Conservation (phyloP, 2,113 vertebrate genomes). For the Mus pahari region DNA sequence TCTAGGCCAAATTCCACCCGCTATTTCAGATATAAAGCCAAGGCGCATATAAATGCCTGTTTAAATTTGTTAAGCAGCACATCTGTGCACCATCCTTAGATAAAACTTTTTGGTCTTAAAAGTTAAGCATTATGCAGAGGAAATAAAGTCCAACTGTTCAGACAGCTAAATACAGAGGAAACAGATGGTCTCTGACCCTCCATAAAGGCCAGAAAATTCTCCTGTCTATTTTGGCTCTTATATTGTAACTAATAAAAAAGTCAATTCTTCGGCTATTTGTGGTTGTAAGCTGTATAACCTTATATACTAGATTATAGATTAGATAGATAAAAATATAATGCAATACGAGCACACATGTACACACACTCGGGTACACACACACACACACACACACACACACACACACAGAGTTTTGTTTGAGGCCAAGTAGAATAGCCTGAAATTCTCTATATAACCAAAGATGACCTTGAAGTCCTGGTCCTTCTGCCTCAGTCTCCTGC, state of each 20-base stretch:
- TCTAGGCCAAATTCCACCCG: constrained; percentile 1
- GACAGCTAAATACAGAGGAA: constrained; percentile 51
- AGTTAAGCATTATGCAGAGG: constrained; percentile 47
- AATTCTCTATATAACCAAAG: not conserved
- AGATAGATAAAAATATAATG: not conserved
- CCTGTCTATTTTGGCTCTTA: not conserved
- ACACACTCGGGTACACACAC: not conserved
- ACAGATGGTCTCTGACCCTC: constrained; percentile 68
- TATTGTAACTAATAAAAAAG: not conserved
- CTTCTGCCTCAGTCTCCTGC: not conserved
- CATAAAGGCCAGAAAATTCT: constrained; percentile 53
- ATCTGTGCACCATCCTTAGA: constrained; percentile 28
- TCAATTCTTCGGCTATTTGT: constrained; percentile 6
- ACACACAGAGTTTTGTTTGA: not conserved
- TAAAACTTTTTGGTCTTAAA: constrained; percentile 48
- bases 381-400: not conserved
- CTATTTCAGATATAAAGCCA: not conserved
- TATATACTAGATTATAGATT: not conserved
- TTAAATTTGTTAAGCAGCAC: not conserved
- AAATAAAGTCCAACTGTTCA: constrained; percentile 64
- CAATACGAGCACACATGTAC: no score
- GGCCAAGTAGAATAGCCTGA: not conserved
- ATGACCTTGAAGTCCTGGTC: not conserved
- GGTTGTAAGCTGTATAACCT: not conserved
- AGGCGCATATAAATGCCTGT: not conserved